Evolutionary conservation across 2,797 vertebrate species (phyloP).

Genomic region (Tympanoctomys barrerae): DNA sequence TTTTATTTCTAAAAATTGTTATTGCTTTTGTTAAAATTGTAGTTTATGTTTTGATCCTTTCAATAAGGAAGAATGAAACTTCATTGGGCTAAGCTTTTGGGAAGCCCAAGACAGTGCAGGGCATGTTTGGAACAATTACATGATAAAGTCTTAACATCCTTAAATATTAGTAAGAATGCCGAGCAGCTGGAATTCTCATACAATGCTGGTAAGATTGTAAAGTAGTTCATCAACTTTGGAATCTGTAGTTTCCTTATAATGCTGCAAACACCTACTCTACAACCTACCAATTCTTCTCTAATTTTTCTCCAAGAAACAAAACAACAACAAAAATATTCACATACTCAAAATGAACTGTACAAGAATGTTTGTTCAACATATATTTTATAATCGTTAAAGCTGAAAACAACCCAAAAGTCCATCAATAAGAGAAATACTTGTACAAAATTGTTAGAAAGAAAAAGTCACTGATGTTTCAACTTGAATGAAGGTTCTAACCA

Average conservation of each 20-base stretch:
- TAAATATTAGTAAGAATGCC: neutral
- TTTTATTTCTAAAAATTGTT: neutral
- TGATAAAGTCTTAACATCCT: neutral
- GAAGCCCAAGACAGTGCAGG: constrained; percentile 4
- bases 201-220: neutral
- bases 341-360: neutral
- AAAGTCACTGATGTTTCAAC: neutral
- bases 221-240: neutral
- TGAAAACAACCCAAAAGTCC: neutral
- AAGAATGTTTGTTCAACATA: neutral
- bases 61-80: neutral
- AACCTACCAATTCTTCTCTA: neutral
- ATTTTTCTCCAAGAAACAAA: neutral
- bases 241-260: neutral
- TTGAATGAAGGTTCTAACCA: neutral
- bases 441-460: neutral
- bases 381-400: neutral
- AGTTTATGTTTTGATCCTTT: constrained; percentile 65
- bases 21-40: constrained; percentile 60
- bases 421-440: neutral
- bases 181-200: neutral
- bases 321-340: neutral
- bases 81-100: neutral
- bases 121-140: neutral
- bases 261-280: neutral